These are phyloP conservation scores for Pogonus chalceus DNA, from an alignment of 1,140 invertebrate genomes.

Conservation along the genomic window DNA sequence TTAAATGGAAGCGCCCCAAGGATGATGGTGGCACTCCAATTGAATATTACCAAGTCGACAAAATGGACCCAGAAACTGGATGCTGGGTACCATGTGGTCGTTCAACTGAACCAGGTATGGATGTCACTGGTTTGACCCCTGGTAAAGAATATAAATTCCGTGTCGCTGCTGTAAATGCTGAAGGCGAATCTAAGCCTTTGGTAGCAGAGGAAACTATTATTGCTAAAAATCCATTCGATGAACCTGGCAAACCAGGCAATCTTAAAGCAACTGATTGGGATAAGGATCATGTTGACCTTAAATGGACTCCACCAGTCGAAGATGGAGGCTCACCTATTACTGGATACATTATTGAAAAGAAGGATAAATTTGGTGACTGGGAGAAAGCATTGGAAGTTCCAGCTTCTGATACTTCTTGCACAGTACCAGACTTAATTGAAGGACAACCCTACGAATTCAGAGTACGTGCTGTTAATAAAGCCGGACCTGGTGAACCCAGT, in stretches of 20 bases:
- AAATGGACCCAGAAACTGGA: constrained; percentile 87
- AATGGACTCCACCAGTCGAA: constrained; percentile 68
- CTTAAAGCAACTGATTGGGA: constrained; percentile 92
- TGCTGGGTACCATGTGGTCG: constrained; percentile 86
- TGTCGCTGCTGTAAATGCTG: constrained; percentile 89
- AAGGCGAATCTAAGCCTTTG: constrained; percentile 93
- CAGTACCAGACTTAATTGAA: constrained; percentile 81
- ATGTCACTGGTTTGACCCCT: constrained; percentile 78
- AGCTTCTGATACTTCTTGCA: constrained; percentile 66
- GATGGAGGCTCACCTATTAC: constrained; percentile 83
- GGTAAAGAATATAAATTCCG: constrained; percentile 92
- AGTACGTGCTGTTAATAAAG: constrained; percentile 83
- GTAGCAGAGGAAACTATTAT: constrained; percentile 74
- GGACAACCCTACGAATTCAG: constrained; percentile 87
- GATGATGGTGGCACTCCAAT: constrained; percentile 82
- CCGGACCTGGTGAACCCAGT: constrained; percentile 86
- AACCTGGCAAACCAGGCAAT: constrained; percentile 86
- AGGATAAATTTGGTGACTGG: constrained; percentile 91
- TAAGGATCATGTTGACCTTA: constrained; percentile 85
- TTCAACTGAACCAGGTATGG: constrained; percentile 65
- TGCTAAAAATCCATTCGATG: constrained; percentile 95
- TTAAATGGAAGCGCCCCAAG: constrained; percentile 88
- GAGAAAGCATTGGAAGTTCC: constrained; percentile 79
- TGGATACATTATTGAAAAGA: constrained; percentile 83
- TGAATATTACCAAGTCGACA: constrained; percentile 90